Evolutionary conservation across 2,113 vertebrate genomes (phyloP).

Genomic region (Gymnocephalus cernua): DNA sequence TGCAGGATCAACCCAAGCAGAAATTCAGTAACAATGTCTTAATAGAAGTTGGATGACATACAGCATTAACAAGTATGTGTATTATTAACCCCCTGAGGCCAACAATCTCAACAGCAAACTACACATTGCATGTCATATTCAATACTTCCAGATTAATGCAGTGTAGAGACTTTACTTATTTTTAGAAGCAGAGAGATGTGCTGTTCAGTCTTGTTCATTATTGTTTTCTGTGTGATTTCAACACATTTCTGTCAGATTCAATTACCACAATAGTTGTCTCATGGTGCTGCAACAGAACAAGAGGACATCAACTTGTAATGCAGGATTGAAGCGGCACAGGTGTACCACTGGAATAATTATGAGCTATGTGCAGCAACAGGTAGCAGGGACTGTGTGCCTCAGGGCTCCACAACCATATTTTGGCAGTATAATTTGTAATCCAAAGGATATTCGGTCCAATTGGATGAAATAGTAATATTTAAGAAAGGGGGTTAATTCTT

Average conservation of each 20-base stretch:
- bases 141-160: no score
- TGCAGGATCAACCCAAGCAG: not conserved
- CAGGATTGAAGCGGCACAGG: not conserved
- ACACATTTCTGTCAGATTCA: no score
- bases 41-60: not conserved
- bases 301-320: not conserved
- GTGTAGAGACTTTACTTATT: no score
- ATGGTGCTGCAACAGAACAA: not conserved
- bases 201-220: no score
- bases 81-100: not conserved
- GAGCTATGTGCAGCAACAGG: not conserved
- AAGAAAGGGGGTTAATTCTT: not conserved
- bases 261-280: not conserved
- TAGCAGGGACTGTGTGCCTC: not conserved
- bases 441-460: not conserved
- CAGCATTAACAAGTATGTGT: not conserved
- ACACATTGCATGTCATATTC: no score
- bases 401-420: not conserved
- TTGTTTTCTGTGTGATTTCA: no score
- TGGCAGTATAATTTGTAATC: not conserved
- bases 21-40: not conserved
- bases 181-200: no score
- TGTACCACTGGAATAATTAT: not conserved
- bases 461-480: not conserved
- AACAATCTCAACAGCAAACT: no score